Conservation (phyloP, 2,888 invertebrate species). For the Acronicta psi region DNA sequence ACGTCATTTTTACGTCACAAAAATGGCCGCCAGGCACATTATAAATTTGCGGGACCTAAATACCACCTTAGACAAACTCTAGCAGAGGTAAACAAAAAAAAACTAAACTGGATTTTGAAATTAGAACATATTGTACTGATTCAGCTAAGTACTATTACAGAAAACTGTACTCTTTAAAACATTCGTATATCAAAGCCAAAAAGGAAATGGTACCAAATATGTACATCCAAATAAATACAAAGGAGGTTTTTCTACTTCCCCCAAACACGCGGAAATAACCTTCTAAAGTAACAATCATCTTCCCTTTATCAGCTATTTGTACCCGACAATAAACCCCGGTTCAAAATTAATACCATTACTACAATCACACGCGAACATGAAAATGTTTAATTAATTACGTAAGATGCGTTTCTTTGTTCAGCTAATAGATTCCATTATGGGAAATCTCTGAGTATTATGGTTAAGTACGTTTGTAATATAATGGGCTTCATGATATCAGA, state of each 20-base stretch:
- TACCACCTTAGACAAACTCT: too few relatives aligned
- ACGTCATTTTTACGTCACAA: too few relatives aligned
- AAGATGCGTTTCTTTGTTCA: constrained; percentile 52
- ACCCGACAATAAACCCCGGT: constrained; percentile 8
- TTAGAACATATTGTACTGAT: too few relatives aligned
- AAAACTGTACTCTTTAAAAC: too few relatives aligned
- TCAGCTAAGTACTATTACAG: too few relatives aligned
- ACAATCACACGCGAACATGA: constrained; percentile 24
- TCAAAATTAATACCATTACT: constrained; percentile 44
- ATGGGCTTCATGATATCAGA: constrained; percentile 51
- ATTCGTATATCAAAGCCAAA: too few relatives aligned
- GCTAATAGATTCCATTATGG: constrained; percentile 56
- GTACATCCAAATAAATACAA: background rate
- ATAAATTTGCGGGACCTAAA: too few relatives aligned
- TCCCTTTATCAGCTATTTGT: constrained; percentile 9
- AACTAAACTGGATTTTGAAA: too few relatives aligned
- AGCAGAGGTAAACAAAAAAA: too few relatives aligned
- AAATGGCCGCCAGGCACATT: too few relatives aligned
- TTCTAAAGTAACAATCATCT: background rate
- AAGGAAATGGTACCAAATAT: too few relatives aligned
- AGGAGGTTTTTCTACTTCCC: background rate
- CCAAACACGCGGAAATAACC: background rate
- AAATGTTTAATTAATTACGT: constrained; percentile 52
- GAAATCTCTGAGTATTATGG: constrained; percentile 49
- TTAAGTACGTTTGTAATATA: constrained; percentile 41